A percentile compares a stretch with the other conserved stretches of the same genome.
These are phyloP conservation scores for Atractosteus spatula DNA, from an alignment of 2,113 vertebrate genomes.

Conservation along the genomic window DNA sequence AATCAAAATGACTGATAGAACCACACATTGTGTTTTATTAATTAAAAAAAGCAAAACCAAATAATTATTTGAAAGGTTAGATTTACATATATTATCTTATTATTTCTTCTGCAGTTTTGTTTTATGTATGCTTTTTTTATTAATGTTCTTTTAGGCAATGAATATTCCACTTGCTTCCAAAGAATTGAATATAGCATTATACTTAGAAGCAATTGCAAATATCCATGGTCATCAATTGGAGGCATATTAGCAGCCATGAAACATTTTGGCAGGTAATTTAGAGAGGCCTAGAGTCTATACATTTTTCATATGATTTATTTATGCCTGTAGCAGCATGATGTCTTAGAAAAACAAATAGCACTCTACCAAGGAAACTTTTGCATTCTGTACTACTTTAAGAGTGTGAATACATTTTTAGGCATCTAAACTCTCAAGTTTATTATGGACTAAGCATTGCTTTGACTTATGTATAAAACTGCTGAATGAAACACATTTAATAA, in stretches of 20 bases:
- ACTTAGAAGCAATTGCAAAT: constrained; percentile 17
- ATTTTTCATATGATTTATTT: constrained; percentile 63
- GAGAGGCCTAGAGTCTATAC: constrained; percentile 52
- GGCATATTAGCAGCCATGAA: constrained; percentile 62
- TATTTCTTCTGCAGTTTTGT: not conserved
- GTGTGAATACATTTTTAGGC: not conserved
- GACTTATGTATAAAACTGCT: too few species aligned
- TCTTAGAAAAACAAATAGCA: constrained; percentile 59
- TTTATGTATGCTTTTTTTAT: constrained; percentile 19
- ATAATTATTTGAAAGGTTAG: too few species aligned
- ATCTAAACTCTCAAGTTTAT: too few species aligned
- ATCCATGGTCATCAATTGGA: constrained; percentile 49
- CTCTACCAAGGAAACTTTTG: constrained; percentile 31
- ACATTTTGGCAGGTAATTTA: constrained; percentile 67
- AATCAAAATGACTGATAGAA: too few species aligned
- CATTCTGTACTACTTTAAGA: constrained; percentile 18
- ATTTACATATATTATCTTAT: not conserved
- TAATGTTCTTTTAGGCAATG: constrained; percentile 39
- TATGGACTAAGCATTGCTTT: too few species aligned
- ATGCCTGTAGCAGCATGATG: constrained; percentile 42
- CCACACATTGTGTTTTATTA: too few species aligned
- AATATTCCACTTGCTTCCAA: constrained; percentile 11
- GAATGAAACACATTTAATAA: too few species aligned
- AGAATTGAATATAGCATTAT: constrained; percentile 8
- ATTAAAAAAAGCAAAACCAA: too few species aligned